Conservation (phyloP, 2,797 vertebrate species). For the Mormyrops attenuatus region DNA sequence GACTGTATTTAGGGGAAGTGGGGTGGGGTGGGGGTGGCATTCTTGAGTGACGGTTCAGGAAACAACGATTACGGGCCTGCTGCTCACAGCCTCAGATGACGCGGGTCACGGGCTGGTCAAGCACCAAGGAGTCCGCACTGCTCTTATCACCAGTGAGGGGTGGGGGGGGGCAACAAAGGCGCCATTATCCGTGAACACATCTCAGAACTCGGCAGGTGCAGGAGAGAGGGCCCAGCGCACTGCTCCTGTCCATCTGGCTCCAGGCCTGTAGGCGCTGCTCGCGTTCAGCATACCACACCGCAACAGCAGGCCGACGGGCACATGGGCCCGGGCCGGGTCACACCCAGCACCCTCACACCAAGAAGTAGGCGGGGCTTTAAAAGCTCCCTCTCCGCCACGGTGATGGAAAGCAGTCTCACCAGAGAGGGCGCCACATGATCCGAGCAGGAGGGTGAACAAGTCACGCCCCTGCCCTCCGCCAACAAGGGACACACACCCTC, state of each 20-base stretch:
- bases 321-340: neutral
- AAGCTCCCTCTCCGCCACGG: conserved; percentile 39
- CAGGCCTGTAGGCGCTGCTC: neutral
- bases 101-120: conserved; percentile 8
- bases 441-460: neutral
- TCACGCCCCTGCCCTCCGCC: neutral
- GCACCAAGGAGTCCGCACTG: neutral
- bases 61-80: neutral
- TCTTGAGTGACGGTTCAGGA: neutral
- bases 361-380: neutral
- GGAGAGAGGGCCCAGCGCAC: neutral
- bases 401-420: neutral
- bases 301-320: neutral
- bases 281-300: neutral
- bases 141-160: neutral
- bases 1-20: neutral
- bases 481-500: neutral
- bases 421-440: neutral
- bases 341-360: neutral
- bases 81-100: neutral
- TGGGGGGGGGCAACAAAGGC: neutral
- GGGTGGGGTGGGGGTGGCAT: neutral
- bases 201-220: neutral
- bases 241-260: conserved; percentile 14
- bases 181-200: neutral